Evolutionary conservation across 2,888 invertebrate genomes (phyloP), one percentile per base, ranked within the genome.

Genomic region (Odontothrips loti): DNA sequence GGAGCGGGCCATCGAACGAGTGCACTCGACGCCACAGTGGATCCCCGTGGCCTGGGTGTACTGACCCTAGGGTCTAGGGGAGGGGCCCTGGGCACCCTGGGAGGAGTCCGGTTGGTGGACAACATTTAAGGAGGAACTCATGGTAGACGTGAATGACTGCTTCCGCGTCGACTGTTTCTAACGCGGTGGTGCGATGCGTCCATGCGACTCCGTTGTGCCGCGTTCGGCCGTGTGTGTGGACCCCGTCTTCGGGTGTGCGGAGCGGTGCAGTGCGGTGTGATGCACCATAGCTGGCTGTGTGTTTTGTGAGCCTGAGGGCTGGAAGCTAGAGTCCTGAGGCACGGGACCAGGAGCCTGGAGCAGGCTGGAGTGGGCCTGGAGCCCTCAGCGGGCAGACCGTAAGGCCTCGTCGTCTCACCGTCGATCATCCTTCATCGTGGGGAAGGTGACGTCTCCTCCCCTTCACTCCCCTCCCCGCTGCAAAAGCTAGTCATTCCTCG

Each of bases 21-120:
- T 98, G 83, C 95, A 96, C 87, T 93, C 94, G 86, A 94, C 95
- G 85, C 94, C 97, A 68, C 98, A 98, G 88, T 98, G 98, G 98
- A 96, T 98, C 84, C 98, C 98, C 8, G 98, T 98, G 12, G 95
- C 96, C 79, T 98, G 98, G 98, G 96, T 98, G 87, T 96, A 96
- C 91, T 96, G 94, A 94, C 93, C 91, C 87, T 80, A 83, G 80
- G 20, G n/a, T 23, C 80, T 75, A 63, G 68, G 58, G 47, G 81
- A 47, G 10, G 68, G 68, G 8, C 68, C 27, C 34, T 43, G 58
- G 10, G 68, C 27, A 4, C 68, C 27, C 34, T 43, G 58, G 47
- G 81, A 47, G 10, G 68, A 27, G 23, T 27, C 27, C 12, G 68
- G 27, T 27, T 75, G 68, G 27, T 75, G 68, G 68, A 75, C 68